Evolutionary conservation across 2,888 invertebrate genomes (phyloP).

Genomic region (Laspeyria flexula): DNA sequence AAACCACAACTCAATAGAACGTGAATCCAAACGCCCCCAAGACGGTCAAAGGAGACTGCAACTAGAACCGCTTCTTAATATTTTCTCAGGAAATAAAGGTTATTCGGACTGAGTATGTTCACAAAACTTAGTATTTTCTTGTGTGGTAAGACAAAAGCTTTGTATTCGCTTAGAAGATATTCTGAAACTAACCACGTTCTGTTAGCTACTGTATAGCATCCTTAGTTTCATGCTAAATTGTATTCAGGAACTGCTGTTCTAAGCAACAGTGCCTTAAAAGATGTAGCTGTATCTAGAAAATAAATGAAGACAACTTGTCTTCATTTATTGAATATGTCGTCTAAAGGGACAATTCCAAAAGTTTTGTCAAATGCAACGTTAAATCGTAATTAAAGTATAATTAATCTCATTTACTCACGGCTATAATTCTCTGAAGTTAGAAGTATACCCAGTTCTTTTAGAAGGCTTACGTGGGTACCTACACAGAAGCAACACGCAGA

Average conservation of each 20-base stretch:
- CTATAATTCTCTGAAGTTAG: no score
- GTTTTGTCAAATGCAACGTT: no score
- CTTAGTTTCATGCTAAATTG: background rate
- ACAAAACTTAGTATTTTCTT: slow-evolving; percentile 24
- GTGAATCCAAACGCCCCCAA: slow-evolving; percentile 53
- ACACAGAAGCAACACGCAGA: no score
- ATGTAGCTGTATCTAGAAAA: background rate
- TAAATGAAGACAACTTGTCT: no score
- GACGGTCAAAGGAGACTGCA: slow-evolving; percentile 62
- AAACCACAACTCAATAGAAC: slow-evolving; percentile 38
- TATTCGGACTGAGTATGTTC: slow-evolving; percentile 48
- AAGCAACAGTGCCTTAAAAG: no score
- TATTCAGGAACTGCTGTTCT: background rate
- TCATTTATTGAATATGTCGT: no score
- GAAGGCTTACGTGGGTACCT: no score
- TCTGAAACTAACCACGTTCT: background rate
- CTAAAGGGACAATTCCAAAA: no score
- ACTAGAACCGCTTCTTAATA: slow-evolving; percentile 46
- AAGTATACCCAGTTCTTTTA: no score
- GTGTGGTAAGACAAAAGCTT: slow-evolving; percentile 6
- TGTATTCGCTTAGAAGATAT: slow-evolving; percentile 1
- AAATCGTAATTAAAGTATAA: no score
- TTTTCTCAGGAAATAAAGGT: slow-evolving; percentile 62
- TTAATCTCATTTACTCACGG: no score
- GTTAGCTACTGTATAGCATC: background rate